phyloP scores from a whole-genome alignment of 1,140 invertebrate genomes.

The Frieseomelitta varia region DNA sequence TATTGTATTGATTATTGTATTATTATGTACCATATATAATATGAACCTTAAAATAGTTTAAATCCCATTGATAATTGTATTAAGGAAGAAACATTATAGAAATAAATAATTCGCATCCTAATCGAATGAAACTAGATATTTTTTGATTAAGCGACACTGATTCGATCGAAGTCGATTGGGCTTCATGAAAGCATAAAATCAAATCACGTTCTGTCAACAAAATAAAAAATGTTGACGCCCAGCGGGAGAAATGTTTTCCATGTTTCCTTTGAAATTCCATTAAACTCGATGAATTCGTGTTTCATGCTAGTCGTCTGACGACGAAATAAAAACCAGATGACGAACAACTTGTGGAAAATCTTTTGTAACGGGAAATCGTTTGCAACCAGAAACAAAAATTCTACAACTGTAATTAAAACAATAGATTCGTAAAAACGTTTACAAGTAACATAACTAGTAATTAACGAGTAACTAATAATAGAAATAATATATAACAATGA shows the following conservation, averaged over 20 bases:
- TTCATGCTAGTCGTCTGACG: background rate
- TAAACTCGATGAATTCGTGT: background rate
- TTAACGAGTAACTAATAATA: too few relatives aligned
- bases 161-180: background rate
- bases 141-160: background rate
- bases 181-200: background rate
- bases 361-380: background rate
- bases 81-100: too few relatives aligned
- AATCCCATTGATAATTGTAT: background rate
- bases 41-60: background rate
- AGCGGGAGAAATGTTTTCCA: background rate
- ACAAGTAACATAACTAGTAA: background rate
- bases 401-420: background rate
- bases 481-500: background rate
- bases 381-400: background rate
- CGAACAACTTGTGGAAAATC: background rate
- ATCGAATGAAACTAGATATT: background rate
- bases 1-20: too few relatives aligned
- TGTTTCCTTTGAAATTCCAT: background rate
- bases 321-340: background rate
- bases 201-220: conserved; percentile 4
- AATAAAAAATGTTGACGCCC: background rate
- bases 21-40: background rate
- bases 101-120: background rate
- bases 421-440: background rate